Evolutionary conservation across 2,113 vertebrate genomes (phyloP).

Genomic region (Ammodytes dubius): DNA sequence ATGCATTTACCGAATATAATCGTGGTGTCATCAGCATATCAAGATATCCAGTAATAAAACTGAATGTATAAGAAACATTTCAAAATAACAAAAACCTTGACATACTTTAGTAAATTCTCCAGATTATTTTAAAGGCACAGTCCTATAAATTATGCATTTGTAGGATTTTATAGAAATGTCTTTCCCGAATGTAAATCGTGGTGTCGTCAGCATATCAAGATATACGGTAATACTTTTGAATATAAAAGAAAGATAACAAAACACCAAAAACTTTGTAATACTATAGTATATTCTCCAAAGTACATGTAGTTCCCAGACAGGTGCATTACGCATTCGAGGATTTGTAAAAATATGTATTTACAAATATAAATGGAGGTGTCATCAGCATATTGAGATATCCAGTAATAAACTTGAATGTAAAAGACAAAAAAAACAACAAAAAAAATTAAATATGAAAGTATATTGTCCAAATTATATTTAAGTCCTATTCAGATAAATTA

Average conservation of each 20-base stretch:
- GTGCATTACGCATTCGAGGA: background rate
- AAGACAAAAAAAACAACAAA: background rate
- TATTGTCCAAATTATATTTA: background rate
- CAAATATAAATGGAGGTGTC: too few relatives aligned
- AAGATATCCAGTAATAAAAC: background rate
- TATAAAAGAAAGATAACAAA: accelerated
- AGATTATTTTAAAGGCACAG: background rate
- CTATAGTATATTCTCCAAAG: background rate
- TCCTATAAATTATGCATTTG: background rate
- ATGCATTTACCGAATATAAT: background rate
- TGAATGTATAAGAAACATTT: background rate
- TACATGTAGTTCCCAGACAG: background rate
- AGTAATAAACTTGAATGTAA: background rate
- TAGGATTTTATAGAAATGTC: background rate
- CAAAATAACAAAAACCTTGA: background rate
- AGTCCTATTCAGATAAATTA: background rate
- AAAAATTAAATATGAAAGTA: background rate
- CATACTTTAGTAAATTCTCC: background rate
- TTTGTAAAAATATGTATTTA: background rate
- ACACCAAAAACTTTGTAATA: background rate
- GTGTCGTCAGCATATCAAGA: constrained; percentile 5
- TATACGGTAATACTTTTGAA: background rate
- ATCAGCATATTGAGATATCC: background rate
- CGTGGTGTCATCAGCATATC: background rate
- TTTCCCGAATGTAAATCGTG: background rate